phyloP scores from a whole-genome alignment of 2,797 vertebrate species.

The Gallinago solitaria region DNA sequence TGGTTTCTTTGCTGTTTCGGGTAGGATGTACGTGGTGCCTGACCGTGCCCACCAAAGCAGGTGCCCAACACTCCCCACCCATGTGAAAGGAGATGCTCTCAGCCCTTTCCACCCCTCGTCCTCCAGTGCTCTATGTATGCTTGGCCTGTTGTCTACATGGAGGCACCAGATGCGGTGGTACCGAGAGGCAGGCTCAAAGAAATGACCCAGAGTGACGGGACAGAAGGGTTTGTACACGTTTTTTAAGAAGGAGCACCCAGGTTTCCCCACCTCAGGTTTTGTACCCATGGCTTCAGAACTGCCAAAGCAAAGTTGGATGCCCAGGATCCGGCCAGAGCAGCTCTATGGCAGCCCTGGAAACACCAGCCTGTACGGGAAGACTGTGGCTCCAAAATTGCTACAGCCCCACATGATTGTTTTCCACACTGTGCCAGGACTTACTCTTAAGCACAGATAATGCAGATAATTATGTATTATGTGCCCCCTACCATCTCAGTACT shows the following conservation, averaged over 20 bases:
- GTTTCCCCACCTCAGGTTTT: background rate
- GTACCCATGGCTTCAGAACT: background rate
- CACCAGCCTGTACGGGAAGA: background rate
- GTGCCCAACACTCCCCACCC: background rate
- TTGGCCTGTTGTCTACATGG: background rate
- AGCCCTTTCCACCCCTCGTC: background rate
- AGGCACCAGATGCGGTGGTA: background rate
- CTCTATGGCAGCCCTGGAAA: background rate
- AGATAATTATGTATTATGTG: background rate
- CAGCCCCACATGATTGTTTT: rapidly evolving
- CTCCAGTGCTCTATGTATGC: rapidly evolving
- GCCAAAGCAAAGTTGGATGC: background rate
- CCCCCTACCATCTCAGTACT: background rate
- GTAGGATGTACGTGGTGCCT: background rate
- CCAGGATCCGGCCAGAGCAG: background rate
- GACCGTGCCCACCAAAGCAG: background rate
- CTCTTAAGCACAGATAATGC: background rate
- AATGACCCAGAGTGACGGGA: no score
- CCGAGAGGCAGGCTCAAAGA: background rate
- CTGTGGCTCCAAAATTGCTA: background rate
- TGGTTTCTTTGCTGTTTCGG: background rate
- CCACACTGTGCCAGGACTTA: background rate
- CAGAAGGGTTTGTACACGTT: background rate
- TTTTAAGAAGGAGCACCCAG: background rate
- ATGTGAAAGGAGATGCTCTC: background rate